Evolutionary conservation across 2,888 invertebrate species (phyloP), one percentile per base, ranked within the genome.

Genomic region (Dolomedes plantarius): DNA sequence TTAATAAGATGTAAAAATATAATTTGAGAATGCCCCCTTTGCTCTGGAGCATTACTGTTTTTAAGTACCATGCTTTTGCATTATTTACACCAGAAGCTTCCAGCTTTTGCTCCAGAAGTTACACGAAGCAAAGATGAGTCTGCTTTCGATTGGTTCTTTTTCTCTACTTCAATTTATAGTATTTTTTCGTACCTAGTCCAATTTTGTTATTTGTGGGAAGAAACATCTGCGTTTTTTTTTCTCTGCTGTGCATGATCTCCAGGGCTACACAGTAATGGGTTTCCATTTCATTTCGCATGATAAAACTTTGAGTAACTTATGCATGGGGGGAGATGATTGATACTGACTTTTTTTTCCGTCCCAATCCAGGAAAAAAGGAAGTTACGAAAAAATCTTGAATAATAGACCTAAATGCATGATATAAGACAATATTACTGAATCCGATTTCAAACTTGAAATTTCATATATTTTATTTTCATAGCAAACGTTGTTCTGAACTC

Each of bases 241-340:
- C 39, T 27, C 39, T 28, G 67, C 31, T 32, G 7, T 23, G 29
- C n/a, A 28, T 36, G 62, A 71, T 62, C 73, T 69, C 56, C 50
- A 27, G 29, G 23, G 74, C 28, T n/a, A n/a, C 31, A 56, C 65
- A 81, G 81, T 81, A 81, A 81, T 81, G 74, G 68, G 81, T 81
- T 81, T 81, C 74, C 50, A 81, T 81, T 81, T 81, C 81, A 81
- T 74, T 81, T 74, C 46, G 69, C 72, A 74, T 81, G 81, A 80
- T 80, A 67, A 81, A 81, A 74, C 68, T 81, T 81, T 74, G 62
- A 62, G 39, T n/a, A 69, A 50, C 80, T 80, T 73, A 73, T 50
- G 73, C 46, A 80, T 74, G 32, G 32, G 13, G 16, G 19, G 67
- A 19, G 67, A 81, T 81, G 81, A 81, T 81, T 75, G 81, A 81